These are phyloP conservation scores for Nanorana parkeri DNA, from an alignment of 2,113 vertebrate species.

Conservation along the genomic window DNA sequence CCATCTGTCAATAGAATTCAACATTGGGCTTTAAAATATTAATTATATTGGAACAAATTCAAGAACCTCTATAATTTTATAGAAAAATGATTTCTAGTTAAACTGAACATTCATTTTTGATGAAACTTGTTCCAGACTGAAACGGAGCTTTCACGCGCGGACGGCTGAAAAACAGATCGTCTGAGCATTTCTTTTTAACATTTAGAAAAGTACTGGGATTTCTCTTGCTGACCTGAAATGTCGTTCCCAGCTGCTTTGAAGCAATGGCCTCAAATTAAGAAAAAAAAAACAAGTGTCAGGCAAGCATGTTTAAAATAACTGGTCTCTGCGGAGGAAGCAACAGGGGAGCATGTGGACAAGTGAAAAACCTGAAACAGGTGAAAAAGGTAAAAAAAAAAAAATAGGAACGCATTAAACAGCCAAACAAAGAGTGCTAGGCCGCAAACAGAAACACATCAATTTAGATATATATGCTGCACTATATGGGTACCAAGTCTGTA, in stretches of 20 bases:
- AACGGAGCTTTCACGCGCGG: neutral
- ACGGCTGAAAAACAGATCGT: neutral
- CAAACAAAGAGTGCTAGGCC: too few relatives aligned
- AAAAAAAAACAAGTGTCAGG: neutral
- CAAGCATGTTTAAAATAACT: neutral
- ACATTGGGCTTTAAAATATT: conserved; percentile 5
- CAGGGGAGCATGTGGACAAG: neutral
- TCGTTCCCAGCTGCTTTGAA: neutral
- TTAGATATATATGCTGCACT: too few relatives aligned
- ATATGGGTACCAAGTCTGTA: too few relatives aligned
- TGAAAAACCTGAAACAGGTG: neutral
- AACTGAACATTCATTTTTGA: neutral
- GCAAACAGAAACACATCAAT: too few relatives aligned
- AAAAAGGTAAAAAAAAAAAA: too few relatives aligned
- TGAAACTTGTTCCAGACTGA: neutral
- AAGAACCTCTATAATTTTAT: conserved; percentile 14
- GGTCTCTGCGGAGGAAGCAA: neutral
- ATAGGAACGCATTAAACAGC: too few relatives aligned
- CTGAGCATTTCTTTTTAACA: neutral
- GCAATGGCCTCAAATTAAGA: too few relatives aligned
- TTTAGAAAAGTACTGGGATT: neutral
- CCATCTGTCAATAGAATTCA: neutral
- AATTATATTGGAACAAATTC: conserved; percentile 1
- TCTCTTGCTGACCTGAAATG: neutral
- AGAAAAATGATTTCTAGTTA: neutral